Evolutionary conservation across 2,113 vertebrate genomes (phyloP).

Genomic region (Caretta caretta): DNA sequence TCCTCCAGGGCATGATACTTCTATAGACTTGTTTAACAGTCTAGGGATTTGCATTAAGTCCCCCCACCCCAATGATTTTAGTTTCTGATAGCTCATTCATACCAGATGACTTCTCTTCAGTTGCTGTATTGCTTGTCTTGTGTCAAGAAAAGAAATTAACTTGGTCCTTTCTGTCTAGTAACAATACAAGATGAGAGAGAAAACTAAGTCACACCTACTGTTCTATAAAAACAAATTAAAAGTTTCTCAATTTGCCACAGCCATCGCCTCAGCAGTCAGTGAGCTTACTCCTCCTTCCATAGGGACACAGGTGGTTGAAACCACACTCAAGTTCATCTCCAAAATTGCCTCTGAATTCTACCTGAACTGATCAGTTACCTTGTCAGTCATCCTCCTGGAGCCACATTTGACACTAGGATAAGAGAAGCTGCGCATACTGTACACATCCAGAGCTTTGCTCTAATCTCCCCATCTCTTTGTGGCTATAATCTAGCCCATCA

Average conservation of each 20-base stretch:
- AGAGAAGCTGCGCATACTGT: not conserved
- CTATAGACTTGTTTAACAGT: not conserved
- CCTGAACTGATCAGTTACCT: not conserved
- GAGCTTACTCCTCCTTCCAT: too few species aligned
- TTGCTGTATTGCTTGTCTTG: not conserved
- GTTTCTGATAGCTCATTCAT: not conserved
- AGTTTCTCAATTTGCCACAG: too few species aligned
- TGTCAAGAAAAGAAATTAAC: not conserved
- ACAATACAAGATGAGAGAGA: too few species aligned
- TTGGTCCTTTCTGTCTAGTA: too few species aligned
- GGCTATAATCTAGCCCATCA: not conserved
- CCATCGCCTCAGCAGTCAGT: too few species aligned
- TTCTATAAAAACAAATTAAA: too few species aligned
- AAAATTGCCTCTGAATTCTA: not conserved
- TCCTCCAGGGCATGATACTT: not conserved
- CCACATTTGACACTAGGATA: too few species aligned
- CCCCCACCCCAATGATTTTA: not conserved
- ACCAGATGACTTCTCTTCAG: not conserved
- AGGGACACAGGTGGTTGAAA: too few species aligned
- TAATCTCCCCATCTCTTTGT: not conserved
- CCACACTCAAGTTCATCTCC: fast-evolving
- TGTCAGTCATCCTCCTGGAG: not conserved
- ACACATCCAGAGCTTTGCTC: not conserved
- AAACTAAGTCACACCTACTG: too few species aligned
- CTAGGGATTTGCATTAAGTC: not conserved